Evolutionary conservation across 2,888 invertebrate species (phyloP), one percentile per base, ranked within the genome.

Genomic region (Plebejus melissa): DNA sequence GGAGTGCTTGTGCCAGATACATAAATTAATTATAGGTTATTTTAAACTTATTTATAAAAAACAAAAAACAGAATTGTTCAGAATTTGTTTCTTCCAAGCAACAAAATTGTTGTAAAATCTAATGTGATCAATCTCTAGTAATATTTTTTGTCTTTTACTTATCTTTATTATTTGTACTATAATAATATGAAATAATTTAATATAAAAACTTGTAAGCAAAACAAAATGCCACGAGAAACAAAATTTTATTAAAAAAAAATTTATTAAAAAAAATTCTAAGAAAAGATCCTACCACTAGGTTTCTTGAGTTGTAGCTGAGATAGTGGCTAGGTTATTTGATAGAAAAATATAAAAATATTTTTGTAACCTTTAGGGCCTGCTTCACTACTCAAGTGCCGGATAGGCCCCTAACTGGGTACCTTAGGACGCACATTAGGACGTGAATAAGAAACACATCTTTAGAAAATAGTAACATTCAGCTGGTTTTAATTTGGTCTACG

Each of bases 81-180:
- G 46, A 46, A 46, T 22, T 58, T 58, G 28, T 32, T 28, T 11
- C 0, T 36, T 9, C 32, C 13, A 32, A 60, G 32, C 4, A 28
- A 60, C 22, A 65, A 65, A 32, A 32, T 36, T 65, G 22, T 65
- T 65, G 16, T 32, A 11, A 65, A 65, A 32, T 32, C 32, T 5
- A 32, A 65, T 65, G 65, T 65, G 65, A 36, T 13, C 65, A 65
- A 65, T 32, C 65, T 65, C 28, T 36, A 32, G 65, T 13, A 65
- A 65, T 4, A 32, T 32, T 13, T 58, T 60, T 60, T 11, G 28
- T 4, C 28, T 11, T 60, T 60, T 11, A 60, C 22, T 22, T 22
- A n/a, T 57, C 57, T 57, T 57, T 22, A 22, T 22, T 58, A 57
- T 46, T 46, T 46, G 41, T 41, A 41, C 9, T 41, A 9, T 41